Evolutionary conservation across 2,797 vertebrate species (phyloP).

Genomic region (Smutsia temminckii): DNA sequence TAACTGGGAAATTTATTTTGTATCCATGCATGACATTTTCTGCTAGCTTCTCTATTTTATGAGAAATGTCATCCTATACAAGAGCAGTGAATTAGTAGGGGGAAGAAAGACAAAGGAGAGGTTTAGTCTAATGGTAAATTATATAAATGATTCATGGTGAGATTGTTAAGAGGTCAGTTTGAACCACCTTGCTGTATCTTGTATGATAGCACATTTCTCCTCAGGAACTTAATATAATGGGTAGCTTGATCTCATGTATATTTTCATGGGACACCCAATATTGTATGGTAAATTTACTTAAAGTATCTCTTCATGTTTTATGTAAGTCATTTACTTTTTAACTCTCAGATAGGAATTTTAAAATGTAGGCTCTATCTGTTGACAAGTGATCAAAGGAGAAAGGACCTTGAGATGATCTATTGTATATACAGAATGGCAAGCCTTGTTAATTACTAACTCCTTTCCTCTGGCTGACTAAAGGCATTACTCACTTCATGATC

Average conservation of each 20-base stretch:
- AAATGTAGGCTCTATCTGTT: not conserved
- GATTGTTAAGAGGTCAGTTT: not conserved
- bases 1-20: not conserved
- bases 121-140: constrained; percentile 3
- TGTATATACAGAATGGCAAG: not conserved
- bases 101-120: not conserved
- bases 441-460: not conserved
- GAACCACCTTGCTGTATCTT: not conserved
- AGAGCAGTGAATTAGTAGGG: not conserved
- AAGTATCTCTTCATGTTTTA: not conserved
- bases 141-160: not conserved
- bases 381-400: not conserved
- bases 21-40: not conserved
- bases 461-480: not conserved
- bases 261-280: not conserved
- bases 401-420: not conserved
- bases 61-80: not conserved
- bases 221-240: not conserved
- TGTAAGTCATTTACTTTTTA: not conserved
- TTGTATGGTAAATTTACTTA: not conserved
- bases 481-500: constrained; percentile 33
- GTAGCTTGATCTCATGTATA: not conserved
- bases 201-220: not conserved
- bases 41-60: not conserved
- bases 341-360: not conserved